Percentiles rank a stretch among this genome's conserved stretches.
phyloP scores from a whole-genome alignment of 2,113 vertebrate genomes.

The Esox niger region DNA sequence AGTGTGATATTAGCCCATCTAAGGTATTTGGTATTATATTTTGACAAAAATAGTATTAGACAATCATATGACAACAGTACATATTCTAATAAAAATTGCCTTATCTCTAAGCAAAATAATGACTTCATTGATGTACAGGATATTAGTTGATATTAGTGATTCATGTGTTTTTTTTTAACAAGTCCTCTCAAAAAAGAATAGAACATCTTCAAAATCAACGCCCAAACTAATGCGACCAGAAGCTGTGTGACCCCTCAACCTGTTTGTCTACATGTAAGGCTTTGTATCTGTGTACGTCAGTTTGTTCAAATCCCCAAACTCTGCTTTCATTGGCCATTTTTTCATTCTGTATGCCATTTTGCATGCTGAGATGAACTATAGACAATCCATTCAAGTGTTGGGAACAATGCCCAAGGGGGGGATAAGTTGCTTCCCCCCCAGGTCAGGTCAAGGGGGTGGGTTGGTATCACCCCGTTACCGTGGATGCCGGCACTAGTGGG shows the following conservation, averaged over 20 bases:
- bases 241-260: slow-evolving; percentile 1
- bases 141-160: not conserved
- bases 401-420: slow-evolving; percentile 60
- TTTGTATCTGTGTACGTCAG: slow-evolving; percentile 45
- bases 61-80: not conserved
- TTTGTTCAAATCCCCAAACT: slow-evolving; percentile 54
- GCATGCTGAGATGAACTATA: slow-evolving; percentile 68
- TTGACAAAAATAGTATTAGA: not conserved
- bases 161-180: not conserved
- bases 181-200: not conserved
- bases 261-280: slow-evolving; percentile 29
- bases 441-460: slow-evolving; percentile 62
- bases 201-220: not conserved
- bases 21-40: not conserved
- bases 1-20: not conserved
- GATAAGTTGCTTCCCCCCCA: slow-evolving; percentile 46
- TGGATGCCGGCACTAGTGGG: slow-evolving; percentile 55
- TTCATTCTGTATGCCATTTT: slow-evolving; percentile 57
- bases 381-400: slow-evolving; percentile 69
- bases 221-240: not conserved
- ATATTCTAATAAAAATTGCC: not conserved
- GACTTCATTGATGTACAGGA: no score
- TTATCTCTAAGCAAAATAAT: no score
- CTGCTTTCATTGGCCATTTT: slow-evolving; percentile 46
- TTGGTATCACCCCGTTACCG: slow-evolving; percentile 58